These are phyloP conservation scores for Glaucomys volans DNA, from an alignment of 2,113 vertebrate genomes.

Conservation along the genomic window DNA sequence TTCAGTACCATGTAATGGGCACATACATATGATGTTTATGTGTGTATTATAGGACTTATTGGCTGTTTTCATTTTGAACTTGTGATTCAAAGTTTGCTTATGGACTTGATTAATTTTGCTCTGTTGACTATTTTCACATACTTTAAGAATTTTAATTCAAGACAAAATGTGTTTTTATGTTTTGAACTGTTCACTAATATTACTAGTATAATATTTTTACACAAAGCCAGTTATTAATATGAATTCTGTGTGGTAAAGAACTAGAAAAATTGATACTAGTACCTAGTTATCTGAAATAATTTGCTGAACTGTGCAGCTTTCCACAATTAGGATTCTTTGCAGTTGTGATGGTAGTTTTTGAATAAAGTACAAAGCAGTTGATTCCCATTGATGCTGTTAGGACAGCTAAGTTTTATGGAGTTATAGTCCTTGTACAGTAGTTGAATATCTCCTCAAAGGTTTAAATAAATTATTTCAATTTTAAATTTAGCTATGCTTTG, in stretches of 20 bases:
- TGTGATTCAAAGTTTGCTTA: background rate
- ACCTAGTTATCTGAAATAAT: constrained; percentile 9
- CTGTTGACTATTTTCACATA: background rate
- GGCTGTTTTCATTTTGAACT: background rate
- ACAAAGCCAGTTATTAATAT: background rate
- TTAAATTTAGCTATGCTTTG: background rate
- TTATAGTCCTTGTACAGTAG: background rate
- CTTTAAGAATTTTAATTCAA: constrained; percentile 13
- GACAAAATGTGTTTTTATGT: constrained; percentile 1
- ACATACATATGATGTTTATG: background rate
- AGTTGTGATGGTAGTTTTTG: constrained; percentile 16
- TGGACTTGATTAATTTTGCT: background rate
- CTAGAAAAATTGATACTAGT: constrained; percentile 36
- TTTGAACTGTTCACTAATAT: background rate
- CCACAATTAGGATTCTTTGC: background rate
- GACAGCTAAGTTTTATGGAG: background rate
- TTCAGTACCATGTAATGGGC: background rate
- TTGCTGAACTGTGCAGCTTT: background rate
- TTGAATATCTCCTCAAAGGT: constrained; percentile 9
- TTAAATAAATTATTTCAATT: constrained; percentile 30
- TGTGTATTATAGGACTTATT: background rate
- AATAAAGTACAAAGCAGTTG: constrained; percentile 3
- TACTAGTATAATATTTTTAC: background rate
- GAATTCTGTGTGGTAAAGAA: constrained; percentile 15
- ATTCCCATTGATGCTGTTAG: background rate